Percentiles rank a stretch among this genome's conserved stretches.
These are phyloP conservation scores for Danionella dracula DNA, from an alignment of 2,797 vertebrate species.

Conservation along the genomic window DNA sequence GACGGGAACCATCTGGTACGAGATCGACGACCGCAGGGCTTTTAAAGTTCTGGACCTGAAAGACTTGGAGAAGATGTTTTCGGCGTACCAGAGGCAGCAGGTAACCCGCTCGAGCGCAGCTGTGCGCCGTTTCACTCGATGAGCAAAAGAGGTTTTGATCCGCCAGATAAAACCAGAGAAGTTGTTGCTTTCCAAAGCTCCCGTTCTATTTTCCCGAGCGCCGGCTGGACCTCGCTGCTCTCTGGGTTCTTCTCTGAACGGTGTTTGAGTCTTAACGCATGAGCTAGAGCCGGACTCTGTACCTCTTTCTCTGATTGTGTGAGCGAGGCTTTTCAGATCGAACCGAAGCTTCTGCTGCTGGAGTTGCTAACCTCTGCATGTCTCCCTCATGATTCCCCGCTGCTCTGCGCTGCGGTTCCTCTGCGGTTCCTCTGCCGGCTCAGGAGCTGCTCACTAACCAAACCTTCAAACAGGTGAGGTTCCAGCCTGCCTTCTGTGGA, in stretches of 20 bases:
- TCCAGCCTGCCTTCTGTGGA: constrained; percentile 41
- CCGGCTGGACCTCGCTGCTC: too few relatives aligned
- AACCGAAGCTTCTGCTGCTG: constrained; percentile 50
- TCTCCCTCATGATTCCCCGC: constrained; percentile 58
- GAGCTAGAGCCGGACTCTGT: constrained; percentile 36
- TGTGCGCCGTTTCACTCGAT: background rate
- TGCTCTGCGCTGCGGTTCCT: too few relatives aligned
- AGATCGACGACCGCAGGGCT: constrained; percentile 88
- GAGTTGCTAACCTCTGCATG: constrained; percentile 69
- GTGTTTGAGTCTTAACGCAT: constrained; percentile 36
- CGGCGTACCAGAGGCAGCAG: constrained; percentile 96
- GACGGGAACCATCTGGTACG: constrained; percentile 89
- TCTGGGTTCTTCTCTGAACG: too few relatives aligned
- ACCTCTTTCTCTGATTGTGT: too few relatives aligned
- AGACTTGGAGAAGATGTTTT: constrained; percentile 98
- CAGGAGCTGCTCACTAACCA: constrained; percentile 97
- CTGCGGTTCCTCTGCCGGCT: constrained; percentile 72
- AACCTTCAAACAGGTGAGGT: constrained; percentile 92
- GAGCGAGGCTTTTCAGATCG: constrained; percentile 41
- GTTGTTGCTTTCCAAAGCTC: too few relatives aligned
- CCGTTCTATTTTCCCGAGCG: too few relatives aligned
- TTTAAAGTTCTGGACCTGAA: constrained; percentile 90
- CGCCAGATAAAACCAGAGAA: too few relatives aligned
- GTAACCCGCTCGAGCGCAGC: constrained; percentile 53
- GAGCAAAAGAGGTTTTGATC: too few relatives aligned